These are phyloP conservation scores for Cremastinae sp. DNA, from an alignment of 2,888 invertebrate genomes.

Conservation along the genomic window DNA sequence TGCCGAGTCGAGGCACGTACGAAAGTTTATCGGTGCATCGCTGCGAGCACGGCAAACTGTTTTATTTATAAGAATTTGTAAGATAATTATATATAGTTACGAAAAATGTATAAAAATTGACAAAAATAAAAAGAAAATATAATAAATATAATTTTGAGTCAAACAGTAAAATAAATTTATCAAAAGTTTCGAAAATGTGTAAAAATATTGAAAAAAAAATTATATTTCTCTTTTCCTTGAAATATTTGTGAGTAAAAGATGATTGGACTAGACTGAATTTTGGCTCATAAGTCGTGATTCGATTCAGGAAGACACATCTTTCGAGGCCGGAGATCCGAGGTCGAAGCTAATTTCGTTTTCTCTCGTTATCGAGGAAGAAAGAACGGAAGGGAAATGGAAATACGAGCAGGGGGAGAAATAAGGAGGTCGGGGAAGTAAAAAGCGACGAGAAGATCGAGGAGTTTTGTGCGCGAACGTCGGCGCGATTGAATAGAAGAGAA, in stretches of 20 bases:
- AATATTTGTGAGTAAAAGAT: too few species aligned
- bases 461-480: slow-evolving; percentile 39
- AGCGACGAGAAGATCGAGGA: slow-evolving; percentile 46
- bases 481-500: slow-evolving; percentile 45
- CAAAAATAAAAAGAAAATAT: too few species aligned
- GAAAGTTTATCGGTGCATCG: slow-evolving; percentile 62
- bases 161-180: too few species aligned
- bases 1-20: slow-evolving; percentile 71
- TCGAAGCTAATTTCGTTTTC: slow-evolving; percentile 46
- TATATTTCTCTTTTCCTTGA: too few species aligned
- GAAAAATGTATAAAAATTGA: too few species aligned
- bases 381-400: slow-evolving; percentile 21
- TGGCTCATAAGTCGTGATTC: slow-evolving; percentile 7
- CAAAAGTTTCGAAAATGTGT: too few species aligned
- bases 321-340: slow-evolving; percentile 22
- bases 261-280: too few species aligned
- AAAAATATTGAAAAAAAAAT: too few species aligned
- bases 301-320: slow-evolving; percentile 34
- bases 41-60: not conserved
- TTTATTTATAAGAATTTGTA: not conserved
- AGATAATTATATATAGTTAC: not conserved
- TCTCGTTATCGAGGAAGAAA: slow-evolving; percentile 41
- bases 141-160: too few species aligned
- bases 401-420: slow-evolving; percentile 15
- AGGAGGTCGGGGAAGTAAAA: slow-evolving; percentile 3